These are phyloP conservation scores for Scaptomyza flava DNA, from an alignment of 2,888 invertebrate species.

Conservation along the genomic window DNA sequence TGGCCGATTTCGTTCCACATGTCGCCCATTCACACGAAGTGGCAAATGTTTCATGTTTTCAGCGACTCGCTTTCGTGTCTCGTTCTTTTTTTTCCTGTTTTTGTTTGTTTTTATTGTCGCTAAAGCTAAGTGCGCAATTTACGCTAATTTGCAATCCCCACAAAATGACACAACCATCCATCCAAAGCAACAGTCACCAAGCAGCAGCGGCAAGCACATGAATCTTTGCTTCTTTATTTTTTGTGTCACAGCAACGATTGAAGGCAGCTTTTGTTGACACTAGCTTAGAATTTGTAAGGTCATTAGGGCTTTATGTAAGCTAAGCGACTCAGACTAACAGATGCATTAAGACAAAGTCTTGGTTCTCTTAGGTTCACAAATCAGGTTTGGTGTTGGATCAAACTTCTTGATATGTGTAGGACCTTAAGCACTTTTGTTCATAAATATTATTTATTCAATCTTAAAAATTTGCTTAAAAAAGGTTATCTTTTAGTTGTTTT, in stretches of 20 bases:
- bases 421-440: background rate
- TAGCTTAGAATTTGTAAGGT: conserved; percentile 12
- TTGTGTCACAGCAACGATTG: conserved; percentile 8
- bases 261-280: conserved; percentile 24
- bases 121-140: conserved; percentile 67
- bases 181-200: conserved; percentile 22
- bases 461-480: background rate
- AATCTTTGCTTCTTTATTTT: conserved; percentile 37
- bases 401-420: background rate
- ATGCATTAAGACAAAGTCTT: background rate
- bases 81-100: background rate
- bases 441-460: background rate
- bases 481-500: background rate
- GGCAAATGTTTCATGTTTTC: background rate
- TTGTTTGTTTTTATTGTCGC: conserved; percentile 12
- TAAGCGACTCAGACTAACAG: background rate
- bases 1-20: conserved; percentile 36
- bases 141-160: conserved; percentile 70
- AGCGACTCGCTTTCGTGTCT: background rate
- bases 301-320: conserved; percentile 1
- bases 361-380: background rate
- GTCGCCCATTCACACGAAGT: background rate
- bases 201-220: conserved; percentile 18
- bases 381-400: background rate
- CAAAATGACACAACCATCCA: conserved; percentile 61